Evolutionary conservation across 2,888 invertebrate genomes (phyloP).

Genomic region (Drosophila infuscata): DNA sequence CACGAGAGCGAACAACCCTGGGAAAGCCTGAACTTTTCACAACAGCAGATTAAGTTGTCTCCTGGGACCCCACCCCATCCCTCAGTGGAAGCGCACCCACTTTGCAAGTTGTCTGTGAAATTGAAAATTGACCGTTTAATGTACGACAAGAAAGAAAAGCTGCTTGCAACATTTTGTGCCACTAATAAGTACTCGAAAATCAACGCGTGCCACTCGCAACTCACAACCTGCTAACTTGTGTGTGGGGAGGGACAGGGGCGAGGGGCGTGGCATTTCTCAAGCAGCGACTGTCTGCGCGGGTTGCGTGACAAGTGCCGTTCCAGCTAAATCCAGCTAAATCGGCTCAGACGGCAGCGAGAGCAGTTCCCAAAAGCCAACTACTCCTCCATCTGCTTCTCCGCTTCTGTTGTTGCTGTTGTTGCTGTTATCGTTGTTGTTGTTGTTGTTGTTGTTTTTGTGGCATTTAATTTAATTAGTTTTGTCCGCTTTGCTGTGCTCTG

Average conservation of each 20-base stretch:
- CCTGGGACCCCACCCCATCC: slow-evolving; percentile 41
- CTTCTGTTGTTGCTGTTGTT: not conserved
- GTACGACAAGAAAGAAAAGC: slow-evolving; percentile 35
- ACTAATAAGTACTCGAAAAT: slow-evolving; percentile 75
- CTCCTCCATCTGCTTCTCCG: not conserved
- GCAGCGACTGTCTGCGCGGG: slow-evolving; percentile 15
- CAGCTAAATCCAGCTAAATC: slow-evolving; percentile 14
- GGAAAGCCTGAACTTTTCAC: slow-evolving; percentile 71
- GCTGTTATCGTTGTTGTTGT: not conserved
- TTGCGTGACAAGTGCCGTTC: slow-evolving; percentile 34
- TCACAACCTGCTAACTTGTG: not conserved
- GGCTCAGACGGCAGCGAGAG: slow-evolving; percentile 13
- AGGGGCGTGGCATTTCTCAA: not conserved
- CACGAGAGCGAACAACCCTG: slow-evolving; percentile 55
- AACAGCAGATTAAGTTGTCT: slow-evolving; percentile 82
- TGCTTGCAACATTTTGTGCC: slow-evolving; percentile 64
- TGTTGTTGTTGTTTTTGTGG: slow-evolving; percentile 32
- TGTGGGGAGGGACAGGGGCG: too few relatives aligned
- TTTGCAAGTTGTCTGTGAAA: slow-evolving; percentile 76
- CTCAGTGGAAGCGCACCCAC: slow-evolving; percentile 31
- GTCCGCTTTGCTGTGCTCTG: slow-evolving; percentile 45
- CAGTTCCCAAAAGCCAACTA: slow-evolving; percentile 1
- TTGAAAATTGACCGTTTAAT: slow-evolving; percentile 84
- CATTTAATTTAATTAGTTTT: slow-evolving; percentile 78
- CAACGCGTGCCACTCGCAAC: slow-evolving; percentile 43